These are phyloP conservation scores for Nerophis ophidion DNA, from an alignment of 2,113 vertebrate genomes.

Conservation along the genomic window DNA sequence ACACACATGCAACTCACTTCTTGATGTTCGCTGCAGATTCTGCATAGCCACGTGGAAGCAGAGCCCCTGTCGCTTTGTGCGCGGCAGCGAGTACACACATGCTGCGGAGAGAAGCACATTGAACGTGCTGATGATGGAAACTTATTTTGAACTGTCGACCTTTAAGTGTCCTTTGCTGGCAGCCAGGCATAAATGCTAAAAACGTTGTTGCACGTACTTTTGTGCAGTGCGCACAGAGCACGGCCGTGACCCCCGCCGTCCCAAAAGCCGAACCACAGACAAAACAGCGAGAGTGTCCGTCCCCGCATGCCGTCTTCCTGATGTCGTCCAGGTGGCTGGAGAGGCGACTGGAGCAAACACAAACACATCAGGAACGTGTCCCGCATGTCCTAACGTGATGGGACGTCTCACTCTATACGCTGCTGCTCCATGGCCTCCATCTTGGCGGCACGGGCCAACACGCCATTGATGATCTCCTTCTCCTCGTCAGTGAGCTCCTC, in stretches of 20 bases:
- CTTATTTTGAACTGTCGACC: too few relatives aligned
- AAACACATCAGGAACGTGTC: neutral
- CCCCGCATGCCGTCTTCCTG: constrained; percentile 81
- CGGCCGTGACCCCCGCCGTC: constrained; percentile 68
- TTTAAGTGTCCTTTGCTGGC: neutral
- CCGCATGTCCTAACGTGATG: neutral
- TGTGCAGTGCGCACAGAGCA: constrained; percentile 88
- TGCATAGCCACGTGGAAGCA: constrained; percentile 89
- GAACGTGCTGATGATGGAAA: neutral
- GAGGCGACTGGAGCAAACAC: constrained; percentile 73
- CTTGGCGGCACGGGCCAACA: constrained; percentile 84
- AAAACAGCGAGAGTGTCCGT: constrained; percentile 83
- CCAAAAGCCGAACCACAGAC: constrained; percentile 85
- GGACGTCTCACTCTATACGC: constrained; percentile 80
- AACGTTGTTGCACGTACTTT: constrained; percentile 73
- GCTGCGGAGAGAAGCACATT: constrained; percentile 60
- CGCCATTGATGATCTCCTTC: constrained; percentile 91
- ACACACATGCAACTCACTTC: constrained; percentile 74
- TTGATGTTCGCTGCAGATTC: constrained; percentile 93
- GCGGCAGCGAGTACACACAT: constrained; percentile 90
- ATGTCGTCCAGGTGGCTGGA: constrained; percentile 84
- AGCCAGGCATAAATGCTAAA: neutral
- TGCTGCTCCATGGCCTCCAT: constrained; percentile 91
- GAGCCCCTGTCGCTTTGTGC: constrained; percentile 81
- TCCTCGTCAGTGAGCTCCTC: constrained; percentile 92